Conservation (phyloP, 2,888 invertebrate species). For the Leucoptera coffeella region DNA sequence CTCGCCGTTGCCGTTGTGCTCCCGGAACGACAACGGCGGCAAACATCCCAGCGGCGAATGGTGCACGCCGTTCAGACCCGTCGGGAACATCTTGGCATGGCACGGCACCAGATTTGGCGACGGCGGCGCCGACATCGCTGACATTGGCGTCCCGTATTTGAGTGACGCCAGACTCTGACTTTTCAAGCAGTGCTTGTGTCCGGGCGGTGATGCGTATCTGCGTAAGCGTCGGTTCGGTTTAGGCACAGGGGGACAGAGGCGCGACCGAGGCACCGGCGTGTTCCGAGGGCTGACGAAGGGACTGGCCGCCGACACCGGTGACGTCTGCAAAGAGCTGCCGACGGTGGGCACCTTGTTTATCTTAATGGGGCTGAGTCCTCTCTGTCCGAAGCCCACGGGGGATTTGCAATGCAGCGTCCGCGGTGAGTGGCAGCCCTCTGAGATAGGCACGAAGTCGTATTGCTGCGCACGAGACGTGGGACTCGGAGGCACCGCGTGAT, state of each 20-base stretch:
- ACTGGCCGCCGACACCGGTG: conserved; percentile 57
- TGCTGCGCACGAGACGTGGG: conserved; percentile 72
- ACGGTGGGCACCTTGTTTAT: conserved; percentile 23
- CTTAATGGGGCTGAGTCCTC: conserved; percentile 32
- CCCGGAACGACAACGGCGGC: conserved; percentile 32
- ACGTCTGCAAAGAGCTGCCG: conserved; percentile 37
- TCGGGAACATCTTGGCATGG: conserved; percentile 44
- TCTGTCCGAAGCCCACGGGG: conserved; percentile 27
- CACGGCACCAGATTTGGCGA: conserved; percentile 53
- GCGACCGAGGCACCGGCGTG: conserved; percentile 65
- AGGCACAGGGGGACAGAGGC: conserved; percentile 49
- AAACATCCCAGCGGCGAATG: conserved; percentile 37
- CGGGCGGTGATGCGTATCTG: conserved; percentile 26
- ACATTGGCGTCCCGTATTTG: conserved; percentile 41
- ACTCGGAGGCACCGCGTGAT: conserved; percentile 59
- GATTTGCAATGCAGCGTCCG: conserved; percentile 38
- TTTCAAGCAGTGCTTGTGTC: conserved; percentile 32
- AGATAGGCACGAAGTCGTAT: conserved; percentile 83
- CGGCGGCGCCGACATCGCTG: conserved; percentile 61
- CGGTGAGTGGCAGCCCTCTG: conserved; percentile 68
- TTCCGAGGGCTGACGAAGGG: conserved; percentile 79
- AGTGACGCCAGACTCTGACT: conserved; percentile 18
- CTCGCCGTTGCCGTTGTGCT: conserved; percentile 37
- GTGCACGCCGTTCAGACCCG: conserved; percentile 30
- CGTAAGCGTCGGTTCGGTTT: conserved; percentile 33